These are phyloP conservation scores for Ophion ventricosus DNA, from an alignment of 2,888 invertebrate genomes.

Conservation along the genomic window DNA sequence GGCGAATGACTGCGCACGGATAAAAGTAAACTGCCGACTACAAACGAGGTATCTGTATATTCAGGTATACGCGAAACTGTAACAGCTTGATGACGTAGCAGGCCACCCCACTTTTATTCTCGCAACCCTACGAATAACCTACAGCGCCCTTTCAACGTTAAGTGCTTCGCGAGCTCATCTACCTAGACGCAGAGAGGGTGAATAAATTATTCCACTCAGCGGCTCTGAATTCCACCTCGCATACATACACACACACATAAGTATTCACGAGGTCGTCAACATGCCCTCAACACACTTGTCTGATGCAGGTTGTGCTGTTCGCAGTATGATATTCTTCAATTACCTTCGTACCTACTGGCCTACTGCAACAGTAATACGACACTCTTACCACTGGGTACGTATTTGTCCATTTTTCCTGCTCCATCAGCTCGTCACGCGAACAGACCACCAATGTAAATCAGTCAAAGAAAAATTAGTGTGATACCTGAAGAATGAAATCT, in stretches of 20 bases:
- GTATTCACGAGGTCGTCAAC: conserved; percentile 37
- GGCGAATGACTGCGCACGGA: not conserved
- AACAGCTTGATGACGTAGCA: conserved; percentile 26
- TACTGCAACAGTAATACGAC: conserved; percentile 48
- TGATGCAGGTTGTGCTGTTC: conserved; percentile 35
- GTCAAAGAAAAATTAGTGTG: not conserved
- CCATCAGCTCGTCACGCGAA: not conserved
- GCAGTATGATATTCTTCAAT: conserved; percentile 62
- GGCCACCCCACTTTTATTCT: conserved; percentile 30
- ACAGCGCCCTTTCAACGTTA: conserved; percentile 47
- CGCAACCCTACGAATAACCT: conserved; percentile 30
- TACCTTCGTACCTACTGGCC: conserved; percentile 56
- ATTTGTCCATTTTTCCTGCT: conserved; percentile 4
- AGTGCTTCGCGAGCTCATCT: conserved; percentile 56
- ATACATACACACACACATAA: not conserved
- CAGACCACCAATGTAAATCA: not conserved
- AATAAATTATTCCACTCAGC: conserved; percentile 65
- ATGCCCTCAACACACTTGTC: conserved; percentile 55
- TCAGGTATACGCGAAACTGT: conserved; percentile 5
- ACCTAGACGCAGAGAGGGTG: conserved; percentile 57
- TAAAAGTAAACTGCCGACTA: conserved; percentile 5
- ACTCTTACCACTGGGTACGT: conserved; percentile 28
- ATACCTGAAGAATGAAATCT: not conserved
- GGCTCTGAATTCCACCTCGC: conserved; percentile 47
- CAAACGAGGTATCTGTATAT: conserved; percentile 8